Conservation (phyloP, 2,797 vertebrate species). For the Myoxocephalus aenaeus region DNA sequence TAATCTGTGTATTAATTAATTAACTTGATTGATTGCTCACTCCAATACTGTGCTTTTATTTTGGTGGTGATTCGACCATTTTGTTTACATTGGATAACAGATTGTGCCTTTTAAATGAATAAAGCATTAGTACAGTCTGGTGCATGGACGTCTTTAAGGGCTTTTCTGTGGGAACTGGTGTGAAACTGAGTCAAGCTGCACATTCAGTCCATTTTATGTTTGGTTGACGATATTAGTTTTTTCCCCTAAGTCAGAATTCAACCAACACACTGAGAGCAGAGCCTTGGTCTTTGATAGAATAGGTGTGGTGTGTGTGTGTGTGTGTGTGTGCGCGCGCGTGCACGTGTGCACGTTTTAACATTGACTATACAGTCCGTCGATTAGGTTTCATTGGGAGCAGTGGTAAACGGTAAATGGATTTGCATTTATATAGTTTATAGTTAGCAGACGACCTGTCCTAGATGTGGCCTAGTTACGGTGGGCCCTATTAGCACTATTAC, state of each 20-base stretch:
- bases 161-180: too few species aligned
- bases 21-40: background rate
- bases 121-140: background rate
- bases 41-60: background rate
- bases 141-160: too few species aligned
- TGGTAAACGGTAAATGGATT: background rate
- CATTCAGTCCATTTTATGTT: too few species aligned
- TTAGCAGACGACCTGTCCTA: background rate
- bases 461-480: too few species aligned
- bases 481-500: too few species aligned
- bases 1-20: background rate
- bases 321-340: too few species aligned
- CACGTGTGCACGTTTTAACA: background rate
- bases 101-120: conserved; percentile 13
- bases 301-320: too few species aligned
- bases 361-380: background rate
- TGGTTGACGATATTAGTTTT: too few species aligned
- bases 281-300: too few species aligned
- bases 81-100: conserved; percentile 4
- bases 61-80: conserved; percentile 1
- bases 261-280: too few species aligned
- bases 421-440: background rate
- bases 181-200: too few species aligned
- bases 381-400: background rate
- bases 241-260: too few species aligned